A percentile compares a stretch with the other conserved stretches of the same genome.
phyloP scores from a whole-genome alignment of 2,113 vertebrate species.

The Acanthochromis polyacanthus region DNA sequence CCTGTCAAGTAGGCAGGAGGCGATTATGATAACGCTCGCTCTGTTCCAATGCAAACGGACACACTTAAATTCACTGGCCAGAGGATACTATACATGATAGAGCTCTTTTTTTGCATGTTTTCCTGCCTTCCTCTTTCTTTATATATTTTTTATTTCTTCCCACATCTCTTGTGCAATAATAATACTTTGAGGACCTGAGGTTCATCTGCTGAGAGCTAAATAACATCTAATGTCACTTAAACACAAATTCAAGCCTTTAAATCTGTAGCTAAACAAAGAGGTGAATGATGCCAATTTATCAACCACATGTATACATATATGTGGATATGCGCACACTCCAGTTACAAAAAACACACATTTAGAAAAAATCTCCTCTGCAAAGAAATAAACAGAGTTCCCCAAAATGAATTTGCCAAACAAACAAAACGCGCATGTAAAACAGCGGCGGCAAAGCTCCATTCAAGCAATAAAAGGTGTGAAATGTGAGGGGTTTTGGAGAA shows the following conservation, averaged over 20 bases:
- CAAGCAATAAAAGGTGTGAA: slow-evolving; percentile 91
- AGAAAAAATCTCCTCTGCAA: not conserved
- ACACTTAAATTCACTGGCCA: slow-evolving; percentile 90
- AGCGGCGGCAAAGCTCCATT: slow-evolving; percentile 40
- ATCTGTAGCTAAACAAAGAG: slow-evolving; percentile 7
- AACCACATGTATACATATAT: no score
- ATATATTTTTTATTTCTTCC: slow-evolving; percentile 20
- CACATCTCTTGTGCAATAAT: slow-evolving; percentile 30
- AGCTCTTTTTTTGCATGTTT: slow-evolving; percentile 60
- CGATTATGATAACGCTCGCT: slow-evolving; percentile 99
- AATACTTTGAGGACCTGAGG: slow-evolving; percentile 16
- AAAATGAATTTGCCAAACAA: slow-evolving; percentile 46
- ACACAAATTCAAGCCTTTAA: slow-evolving; percentile 14
- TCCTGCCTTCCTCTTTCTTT: slow-evolving; percentile 51
- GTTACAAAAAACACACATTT: not conserved
- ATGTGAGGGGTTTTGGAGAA: slow-evolving; percentile 93
- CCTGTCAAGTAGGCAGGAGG: slow-evolving; percentile 98
- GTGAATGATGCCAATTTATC: not conserved
- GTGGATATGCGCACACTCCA: not conserved
- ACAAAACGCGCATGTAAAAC: slow-evolving; percentile 47
- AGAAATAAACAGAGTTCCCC: slow-evolving; percentile 35
- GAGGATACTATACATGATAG: slow-evolving; percentile 87
- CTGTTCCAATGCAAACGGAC: slow-evolving; percentile 92
- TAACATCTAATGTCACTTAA: slow-evolving; percentile 31
- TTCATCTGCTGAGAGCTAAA: slow-evolving; percentile 37